These are phyloP conservation scores for Conomelus anceps DNA, from an alignment of 2,888 invertebrate genomes.

Conservation along the genomic window DNA sequence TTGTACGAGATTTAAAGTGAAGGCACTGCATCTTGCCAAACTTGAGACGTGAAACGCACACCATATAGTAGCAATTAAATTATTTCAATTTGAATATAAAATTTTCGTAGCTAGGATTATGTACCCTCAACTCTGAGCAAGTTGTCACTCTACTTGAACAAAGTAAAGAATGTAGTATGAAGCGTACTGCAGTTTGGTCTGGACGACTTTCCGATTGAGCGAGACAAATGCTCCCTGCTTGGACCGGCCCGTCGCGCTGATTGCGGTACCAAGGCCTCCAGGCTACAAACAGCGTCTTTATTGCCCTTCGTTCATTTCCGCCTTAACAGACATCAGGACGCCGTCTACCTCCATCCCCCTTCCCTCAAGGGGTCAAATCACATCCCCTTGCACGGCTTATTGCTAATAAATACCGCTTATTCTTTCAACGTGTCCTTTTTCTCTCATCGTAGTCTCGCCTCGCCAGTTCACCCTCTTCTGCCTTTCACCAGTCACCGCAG, in stretches of 20 bases:
- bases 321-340: background rate
- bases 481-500: background rate
- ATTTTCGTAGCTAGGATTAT: too few relatives aligned
- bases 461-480: background rate
- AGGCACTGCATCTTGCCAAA: too few relatives aligned
- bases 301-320: conserved; percentile 4
- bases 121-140: background rate
- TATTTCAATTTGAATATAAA: too few relatives aligned
- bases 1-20: too few relatives aligned
- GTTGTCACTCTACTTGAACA: background rate
- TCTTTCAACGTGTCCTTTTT: background rate
- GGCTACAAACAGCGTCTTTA: background rate
- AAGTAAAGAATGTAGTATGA: background rate
- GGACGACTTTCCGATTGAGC: background rate
- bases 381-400: background rate
- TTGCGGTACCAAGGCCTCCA: background rate
- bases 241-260: background rate
- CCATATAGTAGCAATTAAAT: too few relatives aligned
- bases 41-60: too few relatives aligned
- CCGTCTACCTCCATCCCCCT: background rate
- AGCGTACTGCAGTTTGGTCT: background rate
- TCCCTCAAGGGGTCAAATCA: background rate
- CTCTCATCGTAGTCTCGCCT: too few relatives aligned
- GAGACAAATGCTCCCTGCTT: background rate
- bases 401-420: background rate